phyloP scores from a whole-genome alignment of 2,888 invertebrate species.

The Macropis europaea region DNA sequence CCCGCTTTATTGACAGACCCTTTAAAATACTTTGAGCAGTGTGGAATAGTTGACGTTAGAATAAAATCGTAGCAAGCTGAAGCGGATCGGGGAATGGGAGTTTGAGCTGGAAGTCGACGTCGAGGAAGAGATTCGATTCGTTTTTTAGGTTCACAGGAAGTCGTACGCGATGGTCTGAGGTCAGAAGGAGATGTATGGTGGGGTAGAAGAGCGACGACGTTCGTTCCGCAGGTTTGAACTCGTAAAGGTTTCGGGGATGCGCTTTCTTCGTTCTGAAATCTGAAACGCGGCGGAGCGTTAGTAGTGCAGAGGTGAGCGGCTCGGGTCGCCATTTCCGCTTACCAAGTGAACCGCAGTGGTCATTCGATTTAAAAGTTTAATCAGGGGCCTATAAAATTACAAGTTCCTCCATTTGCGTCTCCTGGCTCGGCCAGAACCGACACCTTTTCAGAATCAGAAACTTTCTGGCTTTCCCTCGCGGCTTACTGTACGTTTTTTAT shows the following conservation, averaged over 20 bases:
- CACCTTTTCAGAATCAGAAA: too few relatives aligned
- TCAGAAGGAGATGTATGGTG: slow-evolving; percentile 53
- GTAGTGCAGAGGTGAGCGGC: slow-evolving; percentile 80
- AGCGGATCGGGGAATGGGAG: too few relatives aligned
- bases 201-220: slow-evolving; percentile 41
- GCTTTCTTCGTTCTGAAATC: slow-evolving; percentile 72
- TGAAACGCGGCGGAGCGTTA: slow-evolving; percentile 74
- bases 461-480: too few relatives aligned
- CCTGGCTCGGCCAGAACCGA: slow-evolving; percentile 21
- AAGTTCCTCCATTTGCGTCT: slow-evolving; percentile 31
- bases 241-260: slow-evolving; percentile 70
- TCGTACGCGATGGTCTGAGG: slow-evolving; percentile 66
- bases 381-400: slow-evolving; percentile 78
- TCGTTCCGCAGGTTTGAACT: slow-evolving; percentile 64
- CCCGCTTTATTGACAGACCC: too few relatives aligned
- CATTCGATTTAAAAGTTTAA: slow-evolving; percentile 80
- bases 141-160: slow-evolving; percentile 63
- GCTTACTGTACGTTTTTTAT: too few relatives aligned
- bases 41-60: too few relatives aligned
- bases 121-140: slow-evolving; percentile 51
- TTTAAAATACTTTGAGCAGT: too few relatives aligned
- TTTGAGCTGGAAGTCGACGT: too few relatives aligned
- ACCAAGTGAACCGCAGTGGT: slow-evolving; percentile 76
- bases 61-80: too few relatives aligned
- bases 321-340: slow-evolving; percentile 79